Evolutionary conservation across 2,113 vertebrate genomes (phyloP).

Genomic region (Rattus norvegicus): DNA sequence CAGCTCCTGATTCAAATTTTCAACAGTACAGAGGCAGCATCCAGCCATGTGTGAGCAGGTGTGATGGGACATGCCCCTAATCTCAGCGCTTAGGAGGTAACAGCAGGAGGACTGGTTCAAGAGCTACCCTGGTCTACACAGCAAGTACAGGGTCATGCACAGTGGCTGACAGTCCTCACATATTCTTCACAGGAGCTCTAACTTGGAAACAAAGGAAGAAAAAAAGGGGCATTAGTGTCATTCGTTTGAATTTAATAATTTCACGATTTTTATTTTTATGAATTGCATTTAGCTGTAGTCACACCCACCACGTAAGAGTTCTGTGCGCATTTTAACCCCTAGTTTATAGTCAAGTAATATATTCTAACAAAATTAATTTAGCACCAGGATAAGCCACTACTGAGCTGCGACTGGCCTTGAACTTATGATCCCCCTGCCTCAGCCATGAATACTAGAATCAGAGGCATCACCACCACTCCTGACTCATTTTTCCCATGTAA

Average conservation of each 20-base stretch:
- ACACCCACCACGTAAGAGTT: conserved; percentile 6
- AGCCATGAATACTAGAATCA: not conserved
- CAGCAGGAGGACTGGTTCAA: not conserved
- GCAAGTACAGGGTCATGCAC: not conserved
- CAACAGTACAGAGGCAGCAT: not conserved
- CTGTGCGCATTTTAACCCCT: not conserved
- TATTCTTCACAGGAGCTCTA: not conserved
- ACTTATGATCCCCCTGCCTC: not conserved
- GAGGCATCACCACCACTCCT: not conserved
- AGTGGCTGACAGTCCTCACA: not conserved
- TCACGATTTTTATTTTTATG: conserved; percentile 21
- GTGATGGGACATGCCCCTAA: too few species aligned
- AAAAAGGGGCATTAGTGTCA: not conserved
- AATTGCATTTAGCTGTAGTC: conserved; percentile 53
- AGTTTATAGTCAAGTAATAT: not conserved
- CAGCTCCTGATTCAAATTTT: not conserved
- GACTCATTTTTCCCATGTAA: not conserved
- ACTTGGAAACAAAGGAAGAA: not conserved
- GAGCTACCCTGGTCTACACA: not conserved
- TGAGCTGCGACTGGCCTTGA: not conserved
- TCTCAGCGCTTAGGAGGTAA: not conserved
- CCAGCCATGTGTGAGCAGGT: not conserved
- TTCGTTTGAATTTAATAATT: conserved; percentile 27
- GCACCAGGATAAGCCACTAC: not conserved
- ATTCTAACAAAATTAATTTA: conserved; percentile 7